These are phyloP conservation scores for Anagrus nilaparvatae DNA, from an alignment of 1,140 invertebrate genomes.

Conservation along the genomic window DNA sequence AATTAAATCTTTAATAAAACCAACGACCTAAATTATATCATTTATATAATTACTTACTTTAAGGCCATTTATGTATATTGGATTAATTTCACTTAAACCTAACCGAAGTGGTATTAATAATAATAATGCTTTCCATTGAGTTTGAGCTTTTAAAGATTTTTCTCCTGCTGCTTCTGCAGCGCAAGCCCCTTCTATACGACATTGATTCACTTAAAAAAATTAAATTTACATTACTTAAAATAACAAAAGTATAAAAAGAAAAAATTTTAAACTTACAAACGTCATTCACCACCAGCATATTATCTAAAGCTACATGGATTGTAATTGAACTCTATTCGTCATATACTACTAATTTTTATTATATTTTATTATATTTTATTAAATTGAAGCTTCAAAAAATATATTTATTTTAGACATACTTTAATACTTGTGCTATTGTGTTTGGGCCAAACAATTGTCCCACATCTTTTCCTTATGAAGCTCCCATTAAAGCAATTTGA, in stretches of 20 bases:
- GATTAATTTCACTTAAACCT: conserved; percentile 86
- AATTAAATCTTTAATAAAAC: conserved; percentile 8
- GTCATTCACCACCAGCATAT: conserved; percentile 82
- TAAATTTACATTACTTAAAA: conserved; percentile 5
- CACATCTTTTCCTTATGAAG: conserved; percentile 85
- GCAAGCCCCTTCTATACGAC: conserved; percentile 29
- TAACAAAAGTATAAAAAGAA: no score
- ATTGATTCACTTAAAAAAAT: conserved; percentile 35
- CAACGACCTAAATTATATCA: not conserved
- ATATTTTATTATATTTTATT: no score
- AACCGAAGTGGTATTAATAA: conserved; percentile 88
- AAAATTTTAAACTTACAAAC: conserved; percentile 83
- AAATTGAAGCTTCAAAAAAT: not conserved
- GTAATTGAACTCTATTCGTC: conserved; percentile 85
- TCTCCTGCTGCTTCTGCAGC: conserved; percentile 28
- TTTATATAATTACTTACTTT: conserved; percentile 51
- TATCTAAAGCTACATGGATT: conserved; percentile 94
- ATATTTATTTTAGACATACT: conserved; percentile 49
- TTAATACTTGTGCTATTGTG: conserved; percentile 92
- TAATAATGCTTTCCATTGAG: conserved; percentile 79
- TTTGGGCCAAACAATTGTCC: conserved; percentile 99
- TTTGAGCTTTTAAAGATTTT: conserved; percentile 28
- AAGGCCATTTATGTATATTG: conserved; percentile 76
- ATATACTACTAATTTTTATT: conserved; percentile 82
- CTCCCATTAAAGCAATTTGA: conserved; percentile 93